These are phyloP conservation scores for Pseudomyrmex sp. DNA, from an alignment of 1,140 invertebrate species.

Conservation along the genomic window DNA sequence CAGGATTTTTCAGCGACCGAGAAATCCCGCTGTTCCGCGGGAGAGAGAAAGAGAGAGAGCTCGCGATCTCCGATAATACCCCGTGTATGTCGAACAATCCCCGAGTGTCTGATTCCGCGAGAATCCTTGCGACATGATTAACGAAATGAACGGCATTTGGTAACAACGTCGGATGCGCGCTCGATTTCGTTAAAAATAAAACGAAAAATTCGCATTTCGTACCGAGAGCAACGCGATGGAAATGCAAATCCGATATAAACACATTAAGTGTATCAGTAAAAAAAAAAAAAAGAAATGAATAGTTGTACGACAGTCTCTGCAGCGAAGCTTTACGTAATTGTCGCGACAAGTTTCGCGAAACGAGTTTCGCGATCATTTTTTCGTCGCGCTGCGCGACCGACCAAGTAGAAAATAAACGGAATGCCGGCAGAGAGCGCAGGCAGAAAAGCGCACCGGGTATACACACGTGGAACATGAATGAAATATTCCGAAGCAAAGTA, in stretches of 20 bases:
- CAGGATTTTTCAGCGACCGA: slow-evolving; percentile 38
- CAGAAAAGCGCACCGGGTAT: neutral
- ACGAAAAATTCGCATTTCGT: too few relatives aligned
- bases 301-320: neutral
- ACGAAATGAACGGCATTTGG: neutral
- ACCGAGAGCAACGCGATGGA: neutral
- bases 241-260: neutral
- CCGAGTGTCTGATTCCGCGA: neutral
- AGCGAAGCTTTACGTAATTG: neutral
- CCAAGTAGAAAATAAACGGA: slow-evolving; percentile 6
- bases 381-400: neutral
- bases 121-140: neutral
- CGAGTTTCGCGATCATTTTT: neutral
- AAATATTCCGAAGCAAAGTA: slow-evolving; percentile 9
- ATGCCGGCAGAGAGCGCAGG: neutral
- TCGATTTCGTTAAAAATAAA: too few relatives aligned
- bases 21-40: slow-evolving; percentile 3
- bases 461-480: neutral
- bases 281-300: too few relatives aligned
- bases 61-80: slow-evolving; percentile 22
- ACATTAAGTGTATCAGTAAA: neutral
- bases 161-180: neutral
- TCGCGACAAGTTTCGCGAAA: neutral
- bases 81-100: neutral
- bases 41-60: neutral